Base-by-base conservation (phyloP, 1,140 invertebrate species). In the Ips typographus region DNA sequence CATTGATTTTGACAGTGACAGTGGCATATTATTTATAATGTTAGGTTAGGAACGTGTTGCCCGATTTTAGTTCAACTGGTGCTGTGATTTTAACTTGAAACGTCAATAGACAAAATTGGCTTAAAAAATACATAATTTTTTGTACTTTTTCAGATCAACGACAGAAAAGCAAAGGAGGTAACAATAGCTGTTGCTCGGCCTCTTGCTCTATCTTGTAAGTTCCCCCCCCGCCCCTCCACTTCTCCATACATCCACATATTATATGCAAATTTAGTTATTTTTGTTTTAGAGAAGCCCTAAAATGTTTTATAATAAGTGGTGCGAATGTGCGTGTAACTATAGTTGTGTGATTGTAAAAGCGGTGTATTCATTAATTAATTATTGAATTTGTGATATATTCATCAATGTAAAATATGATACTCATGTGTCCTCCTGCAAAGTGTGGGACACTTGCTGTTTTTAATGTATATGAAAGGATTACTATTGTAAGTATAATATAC, bases 101-200 rank as follows among this genome's bases (percentile, higher is more conserved):
- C n/a, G n/a, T n/a, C n/a, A n/a, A n/a, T n/a, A n/a, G n/a, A n/a
- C n/a, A n/a, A n/a, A n/a, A n/a, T n/a, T n/a, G n/a, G n/a, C n/a
- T n/a, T n/a, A n/a, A n/a, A n/a, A n/a, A 47, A 47, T 47, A 47
- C 44, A 47, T 47, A 7, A 47, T 80, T 78, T n/a, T n/a, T n/a
- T n/a, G n/a, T 47, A 47, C 6, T 80, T 71, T 90, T 91, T 57
- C 87, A 95, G 94, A 95, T 90, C 93, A 95, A 88, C 88, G 93
- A 84, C 92, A 94, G 84, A 95, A 95, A 82, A 94, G 92, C 85
- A 95, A 95, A 90, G 92, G 92, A 71, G 92, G 93, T 70, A 92
- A 91, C 70, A 94, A 91, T 84, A 93, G 91, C 87, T 95, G 93
- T 87, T 95, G 94, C 86, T 94, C 91, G 74, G 88, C 92, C 72